phyloP scores from a whole-genome alignment of 2,797 vertebrate genomes.

The Intellagama lesueurii region DNA sequence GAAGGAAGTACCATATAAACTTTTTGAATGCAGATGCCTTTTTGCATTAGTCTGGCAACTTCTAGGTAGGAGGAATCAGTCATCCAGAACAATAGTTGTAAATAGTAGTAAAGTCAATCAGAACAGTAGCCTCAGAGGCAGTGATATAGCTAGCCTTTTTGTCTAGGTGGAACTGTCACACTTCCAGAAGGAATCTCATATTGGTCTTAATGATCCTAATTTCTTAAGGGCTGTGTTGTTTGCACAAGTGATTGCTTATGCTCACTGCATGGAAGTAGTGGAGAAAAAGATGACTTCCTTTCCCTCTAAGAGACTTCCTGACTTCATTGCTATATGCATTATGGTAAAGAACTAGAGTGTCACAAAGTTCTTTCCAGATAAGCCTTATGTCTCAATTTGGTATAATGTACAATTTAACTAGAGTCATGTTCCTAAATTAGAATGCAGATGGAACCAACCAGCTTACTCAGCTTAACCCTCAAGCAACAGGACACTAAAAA shows the following conservation, averaged over 20 bases:
- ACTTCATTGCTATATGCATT: not conserved
- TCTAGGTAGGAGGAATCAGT: not conserved
- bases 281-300: not conserved
- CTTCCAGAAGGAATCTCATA: not conserved
- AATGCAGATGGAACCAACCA: not conserved
- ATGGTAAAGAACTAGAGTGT: not conserved
- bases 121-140: not conserved
- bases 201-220: not conserved
- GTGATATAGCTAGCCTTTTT: not conserved
- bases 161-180: not conserved
- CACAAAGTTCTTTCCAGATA: not conserved
- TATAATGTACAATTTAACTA: not conserved
- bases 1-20: not conserved
- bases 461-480: not conserved
- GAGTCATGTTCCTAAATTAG: not conserved
- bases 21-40: not conserved
- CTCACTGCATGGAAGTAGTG: not conserved
- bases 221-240: not conserved
- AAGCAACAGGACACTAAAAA: too few species aligned
- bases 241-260: not conserved
- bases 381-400: not conserved
- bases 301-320: not conserved
- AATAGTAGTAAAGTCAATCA: not conserved
- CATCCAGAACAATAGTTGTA: not conserved
- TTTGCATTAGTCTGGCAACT: not conserved